Conservation (phyloP, 2,888 invertebrate genomes). For the Agrotis puta region DNA sequence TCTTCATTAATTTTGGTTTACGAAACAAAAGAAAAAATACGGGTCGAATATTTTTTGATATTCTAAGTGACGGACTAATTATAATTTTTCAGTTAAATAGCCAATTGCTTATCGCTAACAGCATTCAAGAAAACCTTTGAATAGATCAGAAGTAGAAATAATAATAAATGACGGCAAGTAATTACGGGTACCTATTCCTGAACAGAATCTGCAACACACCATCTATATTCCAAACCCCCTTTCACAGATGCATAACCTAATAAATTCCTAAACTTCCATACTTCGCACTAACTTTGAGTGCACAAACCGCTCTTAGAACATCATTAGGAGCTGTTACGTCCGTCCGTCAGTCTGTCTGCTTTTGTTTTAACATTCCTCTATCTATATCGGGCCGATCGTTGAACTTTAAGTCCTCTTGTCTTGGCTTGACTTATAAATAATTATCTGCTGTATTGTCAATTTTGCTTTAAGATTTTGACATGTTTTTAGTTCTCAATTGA, state of each 20-base stretch:
- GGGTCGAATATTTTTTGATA: too few relatives aligned
- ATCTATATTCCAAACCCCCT: background rate
- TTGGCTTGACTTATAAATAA: constrained; percentile 51
- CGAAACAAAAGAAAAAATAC: too few relatives aligned
- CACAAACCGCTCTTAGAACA: constrained; percentile 35
- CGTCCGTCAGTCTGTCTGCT: constrained; percentile 58
- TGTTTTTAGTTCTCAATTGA: background rate
- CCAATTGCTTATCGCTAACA: too few relatives aligned
- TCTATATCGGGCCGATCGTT: constrained; percentile 72
- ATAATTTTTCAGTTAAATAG: too few relatives aligned
- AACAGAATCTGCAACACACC: background rate
- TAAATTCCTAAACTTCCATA: background rate
- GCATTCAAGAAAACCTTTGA: too few relatives aligned
- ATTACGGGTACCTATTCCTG: too few relatives aligned
- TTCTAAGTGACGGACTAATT: too few relatives aligned
- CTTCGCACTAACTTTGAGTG: constrained; percentile 1
- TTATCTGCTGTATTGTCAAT: constrained; percentile 20
- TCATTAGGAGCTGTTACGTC: constrained; percentile 58
- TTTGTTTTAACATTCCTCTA: constrained; percentile 64
- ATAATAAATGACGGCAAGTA: too few relatives aligned
- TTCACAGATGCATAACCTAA: background rate
- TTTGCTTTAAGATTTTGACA: constrained; percentile 7
- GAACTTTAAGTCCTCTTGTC: constrained; percentile 62
- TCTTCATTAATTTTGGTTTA: too few relatives aligned
- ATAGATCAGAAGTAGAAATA: too few relatives aligned